Evolutionary conservation across 2,888 invertebrate species (phyloP).

Genomic region (Stramonita haemastoma): DNA sequence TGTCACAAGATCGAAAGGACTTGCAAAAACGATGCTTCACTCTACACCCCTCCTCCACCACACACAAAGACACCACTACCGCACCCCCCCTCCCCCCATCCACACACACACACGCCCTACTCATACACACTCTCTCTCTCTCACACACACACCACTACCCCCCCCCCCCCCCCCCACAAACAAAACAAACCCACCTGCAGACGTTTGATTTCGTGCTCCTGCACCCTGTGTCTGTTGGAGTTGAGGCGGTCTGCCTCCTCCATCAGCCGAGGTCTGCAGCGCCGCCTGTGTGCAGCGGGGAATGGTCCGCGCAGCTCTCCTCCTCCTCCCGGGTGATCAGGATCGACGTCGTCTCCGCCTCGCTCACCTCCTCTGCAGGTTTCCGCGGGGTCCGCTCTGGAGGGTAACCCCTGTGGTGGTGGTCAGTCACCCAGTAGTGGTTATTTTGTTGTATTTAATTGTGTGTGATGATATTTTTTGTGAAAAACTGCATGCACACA

Average conservation of each 20-base stretch:
- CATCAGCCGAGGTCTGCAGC: slow-evolving; percentile 53
- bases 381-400: slow-evolving; percentile 66
- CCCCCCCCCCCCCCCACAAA: too few relatives aligned
- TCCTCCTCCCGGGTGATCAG: slow-evolving; percentile 49
- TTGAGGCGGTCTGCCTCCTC: slow-evolving; percentile 54
- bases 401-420: slow-evolving; percentile 69
- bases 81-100: too few relatives aligned
- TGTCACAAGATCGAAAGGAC: background rate
- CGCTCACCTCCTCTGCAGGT: slow-evolving; percentile 60
- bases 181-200: background rate
- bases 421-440: background rate
- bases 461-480: too few relatives aligned
- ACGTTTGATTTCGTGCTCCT: slow-evolving; percentile 29
- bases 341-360: slow-evolving; percentile 54
- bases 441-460: background rate
- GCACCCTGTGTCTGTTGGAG: slow-evolving; percentile 53
- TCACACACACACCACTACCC: too few relatives aligned
- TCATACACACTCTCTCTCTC: too few relatives aligned
- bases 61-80: too few relatives aligned
- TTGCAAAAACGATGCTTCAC: too few relatives aligned
- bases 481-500: too few relatives aligned
- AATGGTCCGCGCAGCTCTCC: slow-evolving; percentile 35
- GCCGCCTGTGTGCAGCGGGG: slow-evolving; percentile 23
- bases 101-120: too few relatives aligned
- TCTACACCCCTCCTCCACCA: too few relatives aligned